Conservation (phyloP, 1,140 invertebrate species). For the Panagrolaimus sp. region DNA sequence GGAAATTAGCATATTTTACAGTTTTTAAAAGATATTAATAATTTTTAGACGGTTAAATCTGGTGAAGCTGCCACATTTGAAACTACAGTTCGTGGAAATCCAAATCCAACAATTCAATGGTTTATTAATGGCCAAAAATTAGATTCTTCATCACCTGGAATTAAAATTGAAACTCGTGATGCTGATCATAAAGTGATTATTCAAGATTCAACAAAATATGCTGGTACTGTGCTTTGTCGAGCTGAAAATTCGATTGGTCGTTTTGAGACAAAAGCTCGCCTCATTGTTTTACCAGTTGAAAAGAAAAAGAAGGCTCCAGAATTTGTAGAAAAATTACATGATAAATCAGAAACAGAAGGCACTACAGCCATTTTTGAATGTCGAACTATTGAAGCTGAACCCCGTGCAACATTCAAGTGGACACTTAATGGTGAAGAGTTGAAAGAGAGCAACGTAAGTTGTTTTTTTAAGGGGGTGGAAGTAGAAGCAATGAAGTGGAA, state of each 20-base stretch:
- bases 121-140: constrained; percentile 51
- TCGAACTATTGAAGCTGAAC: constrained; percentile 52
- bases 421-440: constrained; percentile 49
- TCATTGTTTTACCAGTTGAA: constrained; percentile 51
- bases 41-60: constrained; percentile 50
- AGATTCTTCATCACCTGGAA: constrained; percentile 35
- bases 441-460: constrained; percentile 29
- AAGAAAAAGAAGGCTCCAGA: constrained; percentile 53
- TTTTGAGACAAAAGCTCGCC: constrained; percentile 54
- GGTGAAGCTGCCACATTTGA: constrained; percentile 52
- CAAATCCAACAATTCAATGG: constrained; percentile 50
- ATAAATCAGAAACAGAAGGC: constrained; percentile 50
- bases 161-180: constrained; percentile 42
- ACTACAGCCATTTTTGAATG: constrained; percentile 54
- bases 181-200: constrained; percentile 53
- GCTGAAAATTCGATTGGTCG: constrained; percentile 53
- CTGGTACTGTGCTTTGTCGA: constrained; percentile 52
- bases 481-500: too few species aligned
- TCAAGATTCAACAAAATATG: constrained; percentile 47
- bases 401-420: constrained; percentile 48
- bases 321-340: constrained; percentile 47
- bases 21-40: background rate
- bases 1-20: background rate
- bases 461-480: background rate
- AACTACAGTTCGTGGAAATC: constrained; percentile 51